Base-by-base conservation (phyloP, 2,797 vertebrate species). In the Acanthurus leucopareius region DNA sequence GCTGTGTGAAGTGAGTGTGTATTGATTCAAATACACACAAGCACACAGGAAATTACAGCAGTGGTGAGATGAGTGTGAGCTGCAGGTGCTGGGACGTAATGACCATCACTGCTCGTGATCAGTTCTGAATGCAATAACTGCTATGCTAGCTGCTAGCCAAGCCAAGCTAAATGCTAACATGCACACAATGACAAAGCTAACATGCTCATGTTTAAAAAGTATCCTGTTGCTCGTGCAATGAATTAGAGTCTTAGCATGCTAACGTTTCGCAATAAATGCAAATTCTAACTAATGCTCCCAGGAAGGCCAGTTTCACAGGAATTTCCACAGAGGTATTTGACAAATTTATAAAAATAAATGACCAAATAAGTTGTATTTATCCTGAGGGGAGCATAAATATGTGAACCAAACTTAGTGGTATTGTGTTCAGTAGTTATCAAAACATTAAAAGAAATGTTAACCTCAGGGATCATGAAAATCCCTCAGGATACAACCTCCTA, bases 1-100 rank as follows among this genome's bases (percentile, higher is more conserved):
- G 35, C 45, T 25, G 62, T 16, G 11, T 16, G 9, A 57, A 69
- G 38, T 49, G 59, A 67, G 38, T 70, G 68, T 69, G 49, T 49
- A 73, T 60, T 15, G 78, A 84, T 85, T 70, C 1, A 3, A 48
- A 44, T 40, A 32, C 28, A 22, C n/a, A 52, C 48, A 3, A 60
- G 32, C 61, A 59, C 19, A 49, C 25, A 42, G 19, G 9, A 28
- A 35, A 79, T 74, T 73, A 59, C 38, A 45, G 42, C 11, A 11
- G 11, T 16, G 35, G 25, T 52, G 45, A 49, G 54, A 28, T 28
- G 22, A 66, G 17, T 15, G 6, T 25, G 38, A 49, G 44, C 44
- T 32, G 20, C 51, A 47, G 22, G 45, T 4, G 16, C 35, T 9
- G 40, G 25, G 38, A 10, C 22, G 22, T 76, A 52, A 60, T 32